Evolutionary conservation across 2,797 vertebrate species (phyloP).

Genomic region (Ctenochaetus hawaiiensis): DNA sequence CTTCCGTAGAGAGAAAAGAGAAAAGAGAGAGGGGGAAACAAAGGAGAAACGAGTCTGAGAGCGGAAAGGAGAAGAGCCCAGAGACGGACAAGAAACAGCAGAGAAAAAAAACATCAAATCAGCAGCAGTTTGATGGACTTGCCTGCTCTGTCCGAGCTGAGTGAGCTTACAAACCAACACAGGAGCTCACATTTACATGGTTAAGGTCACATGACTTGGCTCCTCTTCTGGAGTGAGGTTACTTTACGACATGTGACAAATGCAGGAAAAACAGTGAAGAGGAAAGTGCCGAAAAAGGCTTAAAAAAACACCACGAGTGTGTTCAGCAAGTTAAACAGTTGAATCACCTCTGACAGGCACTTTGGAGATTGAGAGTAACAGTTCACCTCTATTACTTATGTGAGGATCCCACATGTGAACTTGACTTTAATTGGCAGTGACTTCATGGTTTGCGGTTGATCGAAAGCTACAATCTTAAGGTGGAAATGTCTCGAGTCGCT

Average conservation of each 20-base stretch:
- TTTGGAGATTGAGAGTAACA: background rate
- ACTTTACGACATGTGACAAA: slow-evolving; percentile 18
- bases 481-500: background rate
- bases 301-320: background rate
- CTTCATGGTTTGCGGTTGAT: background rate
- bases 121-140: slow-evolving; percentile 1
- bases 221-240: background rate
- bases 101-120: background rate
- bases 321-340: background rate
- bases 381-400: background rate
- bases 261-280: background rate
- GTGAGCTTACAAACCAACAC: slow-evolving; percentile 9
- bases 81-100: background rate
- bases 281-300: background rate
- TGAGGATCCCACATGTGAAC: background rate
- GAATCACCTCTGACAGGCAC: background rate
- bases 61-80: slow-evolving; percentile 7
- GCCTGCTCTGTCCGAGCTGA: slow-evolving; percentile 37
- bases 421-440: background rate
- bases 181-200: slow-evolving; percentile 39
- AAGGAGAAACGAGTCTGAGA: background rate
- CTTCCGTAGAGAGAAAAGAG: slow-evolving; percentile 10
- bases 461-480: background rate
- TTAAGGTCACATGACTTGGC: background rate
- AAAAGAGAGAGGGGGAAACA: background rate